Base-by-base conservation (phyloP, 2,797 vertebrate genomes). In the Micropoecilia bifurca region DNA sequence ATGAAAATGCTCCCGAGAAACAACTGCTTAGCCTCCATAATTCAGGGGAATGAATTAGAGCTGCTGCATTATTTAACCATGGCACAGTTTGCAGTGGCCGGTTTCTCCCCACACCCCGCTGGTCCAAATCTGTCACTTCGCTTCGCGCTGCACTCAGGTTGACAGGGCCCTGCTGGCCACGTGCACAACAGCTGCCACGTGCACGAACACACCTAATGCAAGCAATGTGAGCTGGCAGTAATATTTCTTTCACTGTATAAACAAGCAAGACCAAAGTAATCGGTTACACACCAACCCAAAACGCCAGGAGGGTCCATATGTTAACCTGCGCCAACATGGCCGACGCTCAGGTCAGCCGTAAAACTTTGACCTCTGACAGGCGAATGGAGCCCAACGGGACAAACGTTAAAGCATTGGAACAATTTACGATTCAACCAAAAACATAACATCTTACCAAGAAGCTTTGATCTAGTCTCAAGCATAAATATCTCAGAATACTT, bases 111-210 rank as follows among this genome's bases (percentile, higher is more conserved):
- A 89, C 18, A 89, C 33, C 63, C 77, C 1, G 16, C 88, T 90
- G 91, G 88, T 92, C 91, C 83, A 90, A 80, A 92, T 92, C 89
- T 92, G 92, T 92, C 92, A 90, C 85, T 82, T 89, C 84, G 82
- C 81, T 85, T 91, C 74, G 14, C 73, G 50, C 71, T 30, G 10
- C 9, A 69, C 80, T 69, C 87, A 45, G 81, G 75, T 71, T 86
- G 88, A 93, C 87, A 79, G 77, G 82, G 80, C 74, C 87, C 85
- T 66, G 76, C 79, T 87, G 88, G 33, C 20, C 71, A 68, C 55
- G 53, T 33, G 57, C 28, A 77, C 48, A 74, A 43, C 48, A 39
- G 33, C 16, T 18, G 39, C 33, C 75, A 48, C 30, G 20, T 46
- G 39, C 47, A 73, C 2, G 71, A 43, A 61, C 16, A 71, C 74